Evolutionary conservation across 2,797 vertebrate species (phyloP), one percentile per base, ranked within the genome.

Genomic region (Tapirus indicus): DNA sequence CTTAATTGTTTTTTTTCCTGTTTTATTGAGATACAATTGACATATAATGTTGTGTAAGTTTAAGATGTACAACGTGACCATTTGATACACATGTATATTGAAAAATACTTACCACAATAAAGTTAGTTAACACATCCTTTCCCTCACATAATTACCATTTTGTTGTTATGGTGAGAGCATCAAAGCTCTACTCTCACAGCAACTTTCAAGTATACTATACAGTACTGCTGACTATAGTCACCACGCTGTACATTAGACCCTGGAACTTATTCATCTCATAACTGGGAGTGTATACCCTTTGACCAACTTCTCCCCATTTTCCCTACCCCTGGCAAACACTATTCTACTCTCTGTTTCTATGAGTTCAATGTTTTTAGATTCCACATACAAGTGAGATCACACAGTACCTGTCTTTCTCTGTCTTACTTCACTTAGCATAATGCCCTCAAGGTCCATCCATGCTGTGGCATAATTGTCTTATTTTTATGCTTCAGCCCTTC

Each of bases 351-450:
- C 60, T 56, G 62, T 47, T 52, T 71, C 52, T 93, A 23, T n/a
- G 41, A 88, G 52, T 71, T 32, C 47, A 66, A 6, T 71, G 54
- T 62, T 60, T 79, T 88, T 71, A 80, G 64, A 27, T 41, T 71
- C 52, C n/a, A 80, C 32, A 41, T 41, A 10, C 49, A 88, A 79
- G 44, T 83, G 41, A 93, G 83, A 60, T 60, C 11, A 35, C 7
- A 60, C 2, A 17, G 41, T 52, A 60, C 60, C 52, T 87, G 41
- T 35, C 64, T 68, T 66, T 58, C 47, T 79, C 74, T 75, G 69
- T 66, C 80, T 93, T 83, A 88, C 64, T 79, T 88, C 41, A 69
- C 41, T 93, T 87, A 71, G 52, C 41, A 52, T 60, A 87, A 41
- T 79, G 54, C 18, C 52, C 35, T 87, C 41, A 18, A 38, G 66